Base-by-base conservation (phyloP, 2,113 vertebrate genomes). In the Lutjanus erythropterus region DNA sequence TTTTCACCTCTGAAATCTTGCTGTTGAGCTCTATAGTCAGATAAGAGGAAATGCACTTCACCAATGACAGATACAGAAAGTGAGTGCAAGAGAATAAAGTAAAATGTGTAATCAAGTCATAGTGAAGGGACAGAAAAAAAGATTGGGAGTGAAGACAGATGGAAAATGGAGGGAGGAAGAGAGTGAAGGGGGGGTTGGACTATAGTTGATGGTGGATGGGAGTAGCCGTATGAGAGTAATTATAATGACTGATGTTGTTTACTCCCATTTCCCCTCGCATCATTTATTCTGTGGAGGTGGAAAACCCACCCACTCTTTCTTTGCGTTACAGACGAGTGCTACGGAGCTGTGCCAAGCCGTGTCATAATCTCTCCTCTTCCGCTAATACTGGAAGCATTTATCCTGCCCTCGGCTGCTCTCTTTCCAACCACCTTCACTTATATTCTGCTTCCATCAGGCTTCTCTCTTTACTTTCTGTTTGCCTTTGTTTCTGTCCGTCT, bases 201-300 rank as follows among this genome's bases (percentile, higher is more conserved):
- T 64, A 72, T 86, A 75, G 67, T 78, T 81, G 84, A 84, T 83
- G 84, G 78, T 86, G 71, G 82, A 86, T 90, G 85, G 89, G 89
- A 91, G 81, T 89, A 81, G 84, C 79, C 79, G 88, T 92, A 92
- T 89, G 91, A 91, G 90, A 93, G 92, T 92, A 89, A 94, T 94
- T 94, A 93, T 83, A 89, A 91, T 92, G 92, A 94, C 90, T 93
- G 92, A 94, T 94, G 92, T 93, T 95, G 93, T 94, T 95, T 95
- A 95, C 93, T 93, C 91, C 92, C 90, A 93, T 93, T 93, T 94
- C 90, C 91, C 86, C 88, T 93, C 76, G 91, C 93, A 93, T 95
- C 90, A 94, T 94, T 94, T 95, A 92, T 92, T 93, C 86, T 91
- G 91, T 81, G 83, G 85, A 85, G 90, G 90, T 93, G 91, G 92